Conservation (phyloP, 1,140 invertebrate species). For the Elysia chlorotica region DNA sequence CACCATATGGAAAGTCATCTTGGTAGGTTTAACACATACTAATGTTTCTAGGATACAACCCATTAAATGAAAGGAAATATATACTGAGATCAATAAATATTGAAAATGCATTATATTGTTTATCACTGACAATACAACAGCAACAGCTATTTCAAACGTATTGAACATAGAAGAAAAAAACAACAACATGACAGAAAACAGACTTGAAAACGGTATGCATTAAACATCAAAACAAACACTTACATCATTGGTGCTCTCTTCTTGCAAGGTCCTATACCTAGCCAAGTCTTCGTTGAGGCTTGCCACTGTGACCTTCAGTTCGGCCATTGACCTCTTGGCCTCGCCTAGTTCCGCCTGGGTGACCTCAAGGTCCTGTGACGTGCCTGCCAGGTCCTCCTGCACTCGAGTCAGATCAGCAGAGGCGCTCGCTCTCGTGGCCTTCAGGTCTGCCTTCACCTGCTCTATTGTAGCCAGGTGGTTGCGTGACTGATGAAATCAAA, state of each 20-base stretch:
- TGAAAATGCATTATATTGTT: too few relatives aligned
- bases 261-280: slow-evolving; percentile 41
- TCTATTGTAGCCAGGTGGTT: slow-evolving; percentile 57
- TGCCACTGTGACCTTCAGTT: slow-evolving; percentile 40
- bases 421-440: slow-evolving; percentile 42
- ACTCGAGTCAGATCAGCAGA: slow-evolving; percentile 49
- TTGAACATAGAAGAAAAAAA: too few relatives aligned
- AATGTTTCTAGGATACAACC: too few relatives aligned
- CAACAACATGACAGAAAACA: too few relatives aligned
- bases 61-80: too few relatives aligned
- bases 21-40: too few relatives aligned
- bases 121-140: too few relatives aligned
- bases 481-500: slow-evolving; percentile 38
- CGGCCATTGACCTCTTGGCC: slow-evolving; percentile 34
- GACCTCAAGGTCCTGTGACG: slow-evolving; percentile 37
- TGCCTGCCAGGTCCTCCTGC: slow-evolving; percentile 45
- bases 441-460: slow-evolving; percentile 53
- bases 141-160: too few relatives aligned
- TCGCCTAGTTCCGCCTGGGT: slow-evolving; percentile 41
- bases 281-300: slow-evolving; percentile 48
- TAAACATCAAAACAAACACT: too few relatives aligned
- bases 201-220: too few relatives aligned
- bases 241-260: slow-evolving; percentile 46
- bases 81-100: not conserved
- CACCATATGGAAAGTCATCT: too few relatives aligned